A percentile compares a stretch with the other conserved stretches of the same genome.
These are phyloP conservation scores for Aphelinus atriplicis DNA, from an alignment of 1,140 invertebrate genomes.

Conservation along the genomic window DNA sequence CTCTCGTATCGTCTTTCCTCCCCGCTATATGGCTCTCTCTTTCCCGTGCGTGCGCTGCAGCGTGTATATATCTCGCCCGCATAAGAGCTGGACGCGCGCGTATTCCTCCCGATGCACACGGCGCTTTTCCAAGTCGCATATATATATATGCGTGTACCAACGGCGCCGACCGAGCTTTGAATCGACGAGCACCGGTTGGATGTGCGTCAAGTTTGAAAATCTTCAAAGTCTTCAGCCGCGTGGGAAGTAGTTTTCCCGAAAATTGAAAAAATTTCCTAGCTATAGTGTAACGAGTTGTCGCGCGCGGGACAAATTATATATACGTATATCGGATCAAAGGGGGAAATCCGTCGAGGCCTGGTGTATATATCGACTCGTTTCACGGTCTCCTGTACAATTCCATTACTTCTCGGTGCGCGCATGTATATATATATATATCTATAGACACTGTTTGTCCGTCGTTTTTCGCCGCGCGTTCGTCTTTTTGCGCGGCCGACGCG, in stretches of 20 bases:
- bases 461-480: no score
- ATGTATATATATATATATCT: no score
- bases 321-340: background rate
- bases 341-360: no score
- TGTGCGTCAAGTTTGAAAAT: no score
- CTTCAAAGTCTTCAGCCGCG: no score
- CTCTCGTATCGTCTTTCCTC: conserved; percentile 36
- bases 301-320: background rate
- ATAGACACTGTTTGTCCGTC: conserved; percentile 24
- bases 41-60: conserved; percentile 31
- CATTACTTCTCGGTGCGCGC: conserved; percentile 2
- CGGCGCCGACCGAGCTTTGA: no score
- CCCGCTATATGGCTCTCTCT: background rate
- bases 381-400: background rate
- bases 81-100: no score
- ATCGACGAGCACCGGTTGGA: no score
- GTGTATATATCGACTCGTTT: background rate
- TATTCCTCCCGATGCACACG: conserved; percentile 12
- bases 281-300: no score
- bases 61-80: background rate
- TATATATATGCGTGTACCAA: background rate
- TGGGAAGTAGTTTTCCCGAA: no score
- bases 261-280: no score
- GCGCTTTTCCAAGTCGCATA: conserved; percentile 40
- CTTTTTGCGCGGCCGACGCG: no score